Conservation (phyloP, 2,888 invertebrate species). For the Ochropleura plecta region DNA sequence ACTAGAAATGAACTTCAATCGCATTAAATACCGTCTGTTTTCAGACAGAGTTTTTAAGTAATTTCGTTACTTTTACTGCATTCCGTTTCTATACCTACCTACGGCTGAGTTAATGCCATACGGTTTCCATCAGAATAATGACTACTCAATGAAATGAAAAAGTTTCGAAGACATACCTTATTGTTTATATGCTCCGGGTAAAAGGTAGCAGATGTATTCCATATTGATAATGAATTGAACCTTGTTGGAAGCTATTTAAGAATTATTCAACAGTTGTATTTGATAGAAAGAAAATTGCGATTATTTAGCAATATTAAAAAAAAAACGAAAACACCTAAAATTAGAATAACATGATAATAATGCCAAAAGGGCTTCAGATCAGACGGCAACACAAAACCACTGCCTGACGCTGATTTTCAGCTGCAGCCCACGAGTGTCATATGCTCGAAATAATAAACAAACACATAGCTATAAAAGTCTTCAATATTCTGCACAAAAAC, state of each 20-base stretch:
- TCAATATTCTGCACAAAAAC: too few relatives aligned
- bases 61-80: conserved; percentile 24
- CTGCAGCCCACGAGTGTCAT: too few relatives aligned
- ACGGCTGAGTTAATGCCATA: conserved; percentile 7
- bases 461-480: too few relatives aligned
- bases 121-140: conserved; percentile 34
- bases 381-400: too few relatives aligned
- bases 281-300: too few relatives aligned
- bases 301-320: too few relatives aligned
- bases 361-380: too few relatives aligned
- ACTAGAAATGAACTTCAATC: conserved; percentile 30
- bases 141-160: conserved; percentile 50
- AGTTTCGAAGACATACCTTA: conserved; percentile 10
- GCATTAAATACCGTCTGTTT: background rate
- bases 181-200: conserved; percentile 10
- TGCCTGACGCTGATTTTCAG: too few relatives aligned
- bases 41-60: conserved; percentile 23
- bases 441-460: too few relatives aligned
- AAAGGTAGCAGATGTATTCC: background rate
- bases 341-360: too few relatives aligned
- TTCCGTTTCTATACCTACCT: background rate
- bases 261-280: background rate
- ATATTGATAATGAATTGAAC: background rate
- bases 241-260: background rate
- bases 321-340: too few relatives aligned